Evolutionary conservation across 2,797 vertebrate genomes (phyloP).

Genomic region (Alosa sapidissima): DNA sequence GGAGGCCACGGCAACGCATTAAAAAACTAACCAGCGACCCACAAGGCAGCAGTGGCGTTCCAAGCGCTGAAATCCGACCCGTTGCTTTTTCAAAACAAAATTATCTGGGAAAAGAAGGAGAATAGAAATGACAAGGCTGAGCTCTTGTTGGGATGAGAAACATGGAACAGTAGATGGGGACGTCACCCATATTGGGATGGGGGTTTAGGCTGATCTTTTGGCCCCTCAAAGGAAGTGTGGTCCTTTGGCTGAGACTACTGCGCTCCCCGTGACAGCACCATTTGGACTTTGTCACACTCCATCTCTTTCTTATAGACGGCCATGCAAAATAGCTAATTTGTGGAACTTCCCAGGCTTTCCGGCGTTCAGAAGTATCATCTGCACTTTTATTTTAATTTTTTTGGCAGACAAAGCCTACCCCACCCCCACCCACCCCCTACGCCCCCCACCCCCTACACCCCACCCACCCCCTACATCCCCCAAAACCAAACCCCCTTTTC

Average conservation of each 20-base stretch:
- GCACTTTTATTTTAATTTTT: neutral
- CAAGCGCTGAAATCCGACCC: constrained; percentile 66
- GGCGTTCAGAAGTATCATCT: constrained; percentile 40
- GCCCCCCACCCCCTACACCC: neutral
- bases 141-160: constrained; percentile 38
- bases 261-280: constrained; percentile 60
- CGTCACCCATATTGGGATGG: neutral
- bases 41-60: constrained; percentile 58
- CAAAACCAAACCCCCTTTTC: constrained; percentile 28
- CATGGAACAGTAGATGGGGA: constrained; percentile 36
- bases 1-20: constrained; percentile 56
- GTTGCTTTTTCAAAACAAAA: constrained; percentile 72
- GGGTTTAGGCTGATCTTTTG: neutral
- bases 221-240: constrained; percentile 19
- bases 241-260: constrained; percentile 54
- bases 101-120: constrained; percentile 55
- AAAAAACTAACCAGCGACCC: constrained; percentile 52
- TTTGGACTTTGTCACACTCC: constrained; percentile 66
- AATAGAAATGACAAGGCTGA: constrained; percentile 50
- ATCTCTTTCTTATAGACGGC: constrained; percentile 65
- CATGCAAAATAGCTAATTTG: constrained; percentile 64
- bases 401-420: neutral
- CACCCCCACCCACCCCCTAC: neutral
- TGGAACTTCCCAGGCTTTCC: constrained; percentile 58
- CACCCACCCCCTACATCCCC: constrained; percentile 39